phyloP scores from a whole-genome alignment of 2,888 invertebrate species.

The Gnatocerus cornutus region DNA sequence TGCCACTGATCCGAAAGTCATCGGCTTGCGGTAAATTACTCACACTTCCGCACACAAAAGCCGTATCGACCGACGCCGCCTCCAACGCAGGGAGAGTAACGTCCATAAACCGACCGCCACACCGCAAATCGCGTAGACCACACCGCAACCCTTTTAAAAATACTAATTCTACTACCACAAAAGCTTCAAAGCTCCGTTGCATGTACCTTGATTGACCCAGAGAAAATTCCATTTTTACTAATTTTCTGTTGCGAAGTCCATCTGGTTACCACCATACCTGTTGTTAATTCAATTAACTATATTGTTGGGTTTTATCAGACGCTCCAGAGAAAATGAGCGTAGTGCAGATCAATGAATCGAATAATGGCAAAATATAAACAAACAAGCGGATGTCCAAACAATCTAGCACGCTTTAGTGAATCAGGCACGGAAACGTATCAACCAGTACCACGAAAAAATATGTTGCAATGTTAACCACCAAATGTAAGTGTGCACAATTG shows the following conservation, averaged over 20 bases:
- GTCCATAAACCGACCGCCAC: conserved; percentile 48
- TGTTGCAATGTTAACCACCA: no score
- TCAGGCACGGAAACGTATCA: neutral
- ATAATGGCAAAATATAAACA: conserved; percentile 22
- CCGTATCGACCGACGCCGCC: conserved; percentile 47
- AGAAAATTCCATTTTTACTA: neutral
- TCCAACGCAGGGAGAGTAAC: conserved; percentile 36
- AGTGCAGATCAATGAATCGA: conserved; percentile 30
- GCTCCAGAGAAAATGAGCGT: conserved; percentile 23
- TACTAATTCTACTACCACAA: conserved; percentile 37
- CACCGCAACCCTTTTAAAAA: conserved; percentile 55
- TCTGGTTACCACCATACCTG: conserved; percentile 22
- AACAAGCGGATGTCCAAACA: conserved; percentile 9
- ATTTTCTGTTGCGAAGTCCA: conserved; percentile 28
- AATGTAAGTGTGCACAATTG: no score
- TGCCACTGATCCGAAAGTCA: conserved; percentile 48
- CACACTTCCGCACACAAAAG: conserved; percentile 53
- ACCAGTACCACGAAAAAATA: no score
- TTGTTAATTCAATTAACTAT: conserved; percentile 32
- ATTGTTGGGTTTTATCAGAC: conserved; percentile 30
- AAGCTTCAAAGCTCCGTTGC: conserved; percentile 31
- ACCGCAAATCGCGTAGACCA: conserved; percentile 55
- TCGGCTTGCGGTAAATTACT: conserved; percentile 51
- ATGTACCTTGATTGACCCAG: conserved; percentile 14
- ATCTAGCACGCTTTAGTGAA: neutral